phyloP scores from a whole-genome alignment of 2,113 vertebrate genomes.

The Semicossyphus pulcher region DNA sequence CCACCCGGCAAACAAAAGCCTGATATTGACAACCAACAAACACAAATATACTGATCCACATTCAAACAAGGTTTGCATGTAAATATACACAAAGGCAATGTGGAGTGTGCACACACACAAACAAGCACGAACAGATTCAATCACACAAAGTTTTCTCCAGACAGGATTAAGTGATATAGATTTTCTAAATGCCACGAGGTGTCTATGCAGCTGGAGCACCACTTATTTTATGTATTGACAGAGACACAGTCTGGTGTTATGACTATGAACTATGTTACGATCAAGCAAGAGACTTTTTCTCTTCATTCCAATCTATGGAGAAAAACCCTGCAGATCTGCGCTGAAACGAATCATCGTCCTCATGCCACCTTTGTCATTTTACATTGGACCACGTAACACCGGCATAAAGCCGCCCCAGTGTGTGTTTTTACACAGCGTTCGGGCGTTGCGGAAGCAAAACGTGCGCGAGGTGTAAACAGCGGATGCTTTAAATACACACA shows the following conservation, averaged over 20 bases:
- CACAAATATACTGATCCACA: conserved; percentile 32
- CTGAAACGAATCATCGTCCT: no score
- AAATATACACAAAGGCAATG: conserved; percentile 48
- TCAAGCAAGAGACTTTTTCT: no score
- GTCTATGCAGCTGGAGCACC: conserved; percentile 16
- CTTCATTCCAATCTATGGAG: background rate
- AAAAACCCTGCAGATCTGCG: conserved; percentile 3
- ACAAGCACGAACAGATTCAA: conserved; percentile 25
- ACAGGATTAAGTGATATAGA: conserved; percentile 56
- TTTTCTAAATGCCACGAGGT: conserved; percentile 62
- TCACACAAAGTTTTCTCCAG: conserved; percentile 20
- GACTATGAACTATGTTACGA: no score
- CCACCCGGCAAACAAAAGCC: conserved; percentile 46
- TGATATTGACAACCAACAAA: conserved; percentile 54
- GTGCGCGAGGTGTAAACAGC: no score
- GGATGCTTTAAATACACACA: no score
- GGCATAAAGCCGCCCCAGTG: no score
- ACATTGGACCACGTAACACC: no score
- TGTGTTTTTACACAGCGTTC: no score
- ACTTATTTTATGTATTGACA: conserved; percentile 11
- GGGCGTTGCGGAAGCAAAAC: no score
- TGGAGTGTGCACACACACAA: conserved; percentile 31
- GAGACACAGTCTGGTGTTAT: background rate
- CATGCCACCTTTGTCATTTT: no score
- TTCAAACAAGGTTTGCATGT: conserved; percentile 42